A percentile compares a stretch with the other conserved stretches of the same genome.
These are phyloP conservation scores for Atopsyche davidsoni DNA, from an alignment of 1,140 invertebrate genomes.

Conservation along the genomic window DNA sequence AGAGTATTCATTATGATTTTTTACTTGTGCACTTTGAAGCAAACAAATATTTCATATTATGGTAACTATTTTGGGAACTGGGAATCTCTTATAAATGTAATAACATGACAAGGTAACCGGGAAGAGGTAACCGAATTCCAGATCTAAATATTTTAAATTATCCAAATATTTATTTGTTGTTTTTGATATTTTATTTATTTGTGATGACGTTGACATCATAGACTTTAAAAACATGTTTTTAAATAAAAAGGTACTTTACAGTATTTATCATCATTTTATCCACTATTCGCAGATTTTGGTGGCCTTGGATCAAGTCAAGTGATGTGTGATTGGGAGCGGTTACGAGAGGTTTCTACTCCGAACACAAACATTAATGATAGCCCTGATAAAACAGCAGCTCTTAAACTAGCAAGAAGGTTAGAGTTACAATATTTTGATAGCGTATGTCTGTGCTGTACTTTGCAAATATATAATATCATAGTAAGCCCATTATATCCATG, in stretches of 20 bases:
- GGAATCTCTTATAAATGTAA: not conserved
- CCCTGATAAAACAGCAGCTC: conserved; percentile 40
- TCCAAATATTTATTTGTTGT: too few relatives aligned
- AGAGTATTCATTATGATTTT: conserved; percentile 9
- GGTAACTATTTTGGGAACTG: too few relatives aligned
- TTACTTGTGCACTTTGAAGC: too few relatives aligned
- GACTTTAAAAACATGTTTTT: too few relatives aligned
- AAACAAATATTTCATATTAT: too few relatives aligned
- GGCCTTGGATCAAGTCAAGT: conserved; percentile 73
- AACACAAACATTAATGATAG: conserved; percentile 59
- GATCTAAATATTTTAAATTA: too few relatives aligned
- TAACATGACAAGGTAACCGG: too few relatives aligned
- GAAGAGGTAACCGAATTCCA: too few relatives aligned
- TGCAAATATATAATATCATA: too few relatives aligned
- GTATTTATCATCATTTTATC: conserved; percentile 11
- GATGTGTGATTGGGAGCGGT: conserved; percentile 74
- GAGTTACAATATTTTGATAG: not conserved
- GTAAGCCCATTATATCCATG: too few relatives aligned
- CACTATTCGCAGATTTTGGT: conserved; percentile 67
- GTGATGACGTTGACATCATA: too few relatives aligned
- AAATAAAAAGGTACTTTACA: not conserved
- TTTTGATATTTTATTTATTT: too few relatives aligned
- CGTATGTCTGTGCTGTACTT: not conserved
- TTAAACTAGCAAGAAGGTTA: conserved; percentile 45
- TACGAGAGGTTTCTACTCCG: conserved; percentile 64